Conservation (phyloP, 1,140 invertebrate species). For the Drosophila dunni region DNA sequence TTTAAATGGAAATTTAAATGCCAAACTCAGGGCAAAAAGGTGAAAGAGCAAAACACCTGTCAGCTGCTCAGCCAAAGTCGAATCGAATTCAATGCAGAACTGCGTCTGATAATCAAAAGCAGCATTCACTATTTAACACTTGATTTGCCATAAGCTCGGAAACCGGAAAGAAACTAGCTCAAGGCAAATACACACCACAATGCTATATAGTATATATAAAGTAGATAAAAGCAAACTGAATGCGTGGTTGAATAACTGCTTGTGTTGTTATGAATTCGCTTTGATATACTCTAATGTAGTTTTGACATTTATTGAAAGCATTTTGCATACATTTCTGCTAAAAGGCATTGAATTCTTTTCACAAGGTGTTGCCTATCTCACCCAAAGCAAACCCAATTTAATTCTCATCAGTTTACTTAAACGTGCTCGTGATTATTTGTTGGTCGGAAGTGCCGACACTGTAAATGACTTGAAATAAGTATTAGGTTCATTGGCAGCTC, state of each 20-base stretch:
- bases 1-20: constrained; percentile 78
- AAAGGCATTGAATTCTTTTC: no score
- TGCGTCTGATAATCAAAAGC: constrained; percentile 60
- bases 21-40: constrained; percentile 42
- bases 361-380: no score
- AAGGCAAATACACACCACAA: not conserved
- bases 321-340: not conserved
- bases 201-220: not conserved
- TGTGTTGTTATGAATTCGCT: not conserved
- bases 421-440: no score
- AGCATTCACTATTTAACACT: constrained; percentile 67
- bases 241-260: not conserved
- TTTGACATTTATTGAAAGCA: not conserved
- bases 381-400: no score
- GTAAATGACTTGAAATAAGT: not conserved
- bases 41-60: constrained; percentile 18
- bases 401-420: no score
- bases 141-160: constrained; percentile 51
- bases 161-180: not conserved
- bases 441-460: not conserved
- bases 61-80: constrained; percentile 18
- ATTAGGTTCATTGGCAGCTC: constrained; percentile 11
- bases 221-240: not conserved
- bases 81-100: constrained; percentile 48
- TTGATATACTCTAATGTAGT: not conserved